Conservation (phyloP, 2,797 vertebrate species). For the Chelon labrosus region DNA sequence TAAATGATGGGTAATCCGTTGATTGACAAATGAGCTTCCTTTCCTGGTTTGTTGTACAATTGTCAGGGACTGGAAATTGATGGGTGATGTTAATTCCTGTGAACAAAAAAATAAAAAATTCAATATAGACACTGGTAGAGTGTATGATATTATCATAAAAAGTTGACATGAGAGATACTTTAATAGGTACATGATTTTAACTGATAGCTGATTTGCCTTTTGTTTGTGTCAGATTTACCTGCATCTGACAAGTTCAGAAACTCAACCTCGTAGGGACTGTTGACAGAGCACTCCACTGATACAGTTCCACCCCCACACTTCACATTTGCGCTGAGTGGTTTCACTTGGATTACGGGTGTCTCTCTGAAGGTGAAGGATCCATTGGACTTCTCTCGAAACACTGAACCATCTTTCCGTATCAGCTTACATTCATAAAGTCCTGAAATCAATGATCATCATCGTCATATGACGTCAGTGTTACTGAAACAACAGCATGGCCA, state of each 20-base stretch:
- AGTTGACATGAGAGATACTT: neutral
- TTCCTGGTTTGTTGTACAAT: rapidly evolving
- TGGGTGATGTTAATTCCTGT: rapidly evolving
- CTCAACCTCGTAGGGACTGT: constrained; percentile 8
- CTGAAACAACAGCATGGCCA: no score
- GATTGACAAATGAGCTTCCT: constrained; percentile 43
- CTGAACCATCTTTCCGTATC: neutral
- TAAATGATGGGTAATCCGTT: rapidly evolving
- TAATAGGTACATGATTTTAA: neutral
- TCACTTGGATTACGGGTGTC: constrained; percentile 40
- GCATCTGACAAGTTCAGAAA: rapidly evolving
- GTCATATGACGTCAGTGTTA: no score
- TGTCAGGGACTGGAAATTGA: rapidly evolving
- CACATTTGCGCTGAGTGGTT: rapidly evolving
- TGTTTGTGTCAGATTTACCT: constrained; percentile 38
- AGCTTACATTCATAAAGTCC: constrained; percentile 67
- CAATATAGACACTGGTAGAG: neutral
- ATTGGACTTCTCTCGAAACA: constrained; percentile 22
- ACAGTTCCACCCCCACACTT: rapidly evolving
- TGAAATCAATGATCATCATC: constrained; percentile 42
- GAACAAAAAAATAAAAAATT: neutral
- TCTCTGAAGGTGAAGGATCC: neutral
- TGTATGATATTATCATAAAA: neutral
- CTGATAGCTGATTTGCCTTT: neutral
- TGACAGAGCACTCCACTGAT: constrained; percentile 35